Conservation (phyloP, 2,797 vertebrate species). For the Ambastaia sidthimunki region DNA sequence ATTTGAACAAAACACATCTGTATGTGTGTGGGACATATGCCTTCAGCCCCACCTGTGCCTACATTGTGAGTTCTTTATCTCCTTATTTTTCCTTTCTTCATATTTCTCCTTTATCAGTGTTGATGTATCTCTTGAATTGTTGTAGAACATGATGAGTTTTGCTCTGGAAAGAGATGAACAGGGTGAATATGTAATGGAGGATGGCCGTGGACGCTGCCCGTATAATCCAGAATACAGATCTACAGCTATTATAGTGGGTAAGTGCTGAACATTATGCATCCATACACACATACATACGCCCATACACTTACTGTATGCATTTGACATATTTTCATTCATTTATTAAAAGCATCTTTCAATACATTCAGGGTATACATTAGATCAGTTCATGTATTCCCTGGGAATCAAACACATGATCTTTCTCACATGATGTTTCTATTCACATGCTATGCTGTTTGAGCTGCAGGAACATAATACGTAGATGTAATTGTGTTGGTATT, state of each 20-base stretch:
- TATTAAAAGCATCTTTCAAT: too few relatives aligned
- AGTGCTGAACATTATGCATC: conserved; percentile 57
- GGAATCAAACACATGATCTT: too few relatives aligned
- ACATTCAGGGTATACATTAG: too few relatives aligned
- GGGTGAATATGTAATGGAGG: conserved; percentile 83
- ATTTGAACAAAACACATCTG: conserved; percentile 88
- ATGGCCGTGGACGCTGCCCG: conserved; percentile 90
- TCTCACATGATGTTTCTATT: too few relatives aligned
- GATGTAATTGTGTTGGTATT: conserved; percentile 3
- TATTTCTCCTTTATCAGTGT: conserved; percentile 43
- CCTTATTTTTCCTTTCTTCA: not conserved
- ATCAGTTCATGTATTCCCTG: too few relatives aligned
- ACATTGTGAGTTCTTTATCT: conserved; percentile 82
- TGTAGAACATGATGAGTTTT: conserved; percentile 84
- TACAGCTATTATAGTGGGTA: conserved; percentile 92
- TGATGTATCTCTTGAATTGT: conserved; percentile 49
- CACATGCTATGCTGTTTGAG: too few relatives aligned
- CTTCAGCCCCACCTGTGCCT: conserved; percentile 90
- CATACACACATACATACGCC: not conserved
- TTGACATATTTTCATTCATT: not conserved
- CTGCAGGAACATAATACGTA: not conserved
- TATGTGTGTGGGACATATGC: conserved; percentile 92
- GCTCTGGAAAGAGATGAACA: conserved; percentile 76
- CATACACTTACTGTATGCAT: not conserved
- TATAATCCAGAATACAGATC: conserved; percentile 93